These are phyloP conservation scores for Centropyge bicolor DNA, from an alignment of 2,797 vertebrate genomes.

Conservation along the genomic window DNA sequence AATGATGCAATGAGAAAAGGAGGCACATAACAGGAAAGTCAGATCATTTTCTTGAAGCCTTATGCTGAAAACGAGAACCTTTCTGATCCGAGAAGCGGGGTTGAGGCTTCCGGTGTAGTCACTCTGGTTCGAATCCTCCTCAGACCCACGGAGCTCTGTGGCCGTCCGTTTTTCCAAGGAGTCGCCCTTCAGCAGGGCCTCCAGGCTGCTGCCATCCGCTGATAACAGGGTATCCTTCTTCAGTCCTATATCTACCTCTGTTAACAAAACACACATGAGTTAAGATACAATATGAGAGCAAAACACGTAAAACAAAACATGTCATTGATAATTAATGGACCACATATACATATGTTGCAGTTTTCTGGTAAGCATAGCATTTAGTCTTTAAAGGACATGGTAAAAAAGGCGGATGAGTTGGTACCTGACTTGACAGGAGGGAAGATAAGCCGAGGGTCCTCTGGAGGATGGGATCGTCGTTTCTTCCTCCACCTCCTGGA, in stretches of 20 bases:
- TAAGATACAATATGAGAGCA: neutral
- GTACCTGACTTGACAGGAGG: constrained; percentile 93
- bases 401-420: constrained; percentile 2
- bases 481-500: constrained; percentile 98
- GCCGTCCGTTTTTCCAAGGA: constrained; percentile 89
- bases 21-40: neutral
- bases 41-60: neutral
- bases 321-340: neutral
- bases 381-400: neutral
- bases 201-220: constrained; percentile 94
- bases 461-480: constrained; percentile 90
- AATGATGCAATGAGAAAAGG: neutral
- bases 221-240: constrained; percentile 93
- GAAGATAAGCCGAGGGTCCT: constrained; percentile 92
- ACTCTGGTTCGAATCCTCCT: constrained; percentile 88
- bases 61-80: constrained; percentile 80
- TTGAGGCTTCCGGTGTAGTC: constrained; percentile 90
- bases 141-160: constrained; percentile 88
- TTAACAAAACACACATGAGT: constrained; percentile 16
- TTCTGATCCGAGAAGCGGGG: constrained; percentile 83
- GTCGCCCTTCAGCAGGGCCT: constrained; percentile 92
- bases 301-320: neutral
- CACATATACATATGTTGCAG: neutral
- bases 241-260: constrained; percentile 85
- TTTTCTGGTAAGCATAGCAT: neutral